These are phyloP conservation scores for Electrophaes corylata DNA, from an alignment of 2,888 invertebrate species.

Conservation along the genomic window DNA sequence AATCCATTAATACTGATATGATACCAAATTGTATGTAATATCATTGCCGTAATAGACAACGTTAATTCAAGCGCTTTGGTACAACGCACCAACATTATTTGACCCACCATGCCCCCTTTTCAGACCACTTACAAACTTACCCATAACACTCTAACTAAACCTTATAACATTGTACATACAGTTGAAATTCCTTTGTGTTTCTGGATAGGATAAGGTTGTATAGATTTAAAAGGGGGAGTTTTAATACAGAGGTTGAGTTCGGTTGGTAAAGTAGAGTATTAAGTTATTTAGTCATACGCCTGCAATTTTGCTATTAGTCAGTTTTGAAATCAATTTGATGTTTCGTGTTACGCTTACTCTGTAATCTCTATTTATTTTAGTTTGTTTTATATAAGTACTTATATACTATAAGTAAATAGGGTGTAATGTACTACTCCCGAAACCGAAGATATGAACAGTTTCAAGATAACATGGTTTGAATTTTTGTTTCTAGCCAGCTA, in stretches of 20 bases:
- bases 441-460: too few relatives aligned
- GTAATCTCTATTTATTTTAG: conserved; percentile 37
- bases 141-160: background rate
- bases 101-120: conserved; percentile 48
- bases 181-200: conserved; percentile 9
- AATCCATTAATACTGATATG: conserved; percentile 64
- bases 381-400: conserved; percentile 23
- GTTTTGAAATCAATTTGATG: conserved; percentile 70
- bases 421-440: too few relatives aligned
- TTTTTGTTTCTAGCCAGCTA: too few relatives aligned
- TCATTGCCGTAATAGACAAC: conserved; percentile 69
- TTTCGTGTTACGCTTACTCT: conserved; percentile 44
- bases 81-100: conserved; percentile 48
- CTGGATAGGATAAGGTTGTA: conserved; percentile 1
- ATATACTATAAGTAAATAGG: too few relatives aligned
- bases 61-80: conserved; percentile 66
- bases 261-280: conserved; percentile 54
- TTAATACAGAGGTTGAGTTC: conserved; percentile 50
- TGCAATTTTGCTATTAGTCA: conserved; percentile 68
- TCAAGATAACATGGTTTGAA: too few relatives aligned
- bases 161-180: conserved; percentile 17
- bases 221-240: conserved; percentile 42
- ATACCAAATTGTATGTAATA: conserved; percentile 70
- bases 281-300: conserved; percentile 74
- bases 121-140: conserved; percentile 38